Conservation (phyloP, 2,797 vertebrate genomes). For the Hephaestus fuliginosus region DNA sequence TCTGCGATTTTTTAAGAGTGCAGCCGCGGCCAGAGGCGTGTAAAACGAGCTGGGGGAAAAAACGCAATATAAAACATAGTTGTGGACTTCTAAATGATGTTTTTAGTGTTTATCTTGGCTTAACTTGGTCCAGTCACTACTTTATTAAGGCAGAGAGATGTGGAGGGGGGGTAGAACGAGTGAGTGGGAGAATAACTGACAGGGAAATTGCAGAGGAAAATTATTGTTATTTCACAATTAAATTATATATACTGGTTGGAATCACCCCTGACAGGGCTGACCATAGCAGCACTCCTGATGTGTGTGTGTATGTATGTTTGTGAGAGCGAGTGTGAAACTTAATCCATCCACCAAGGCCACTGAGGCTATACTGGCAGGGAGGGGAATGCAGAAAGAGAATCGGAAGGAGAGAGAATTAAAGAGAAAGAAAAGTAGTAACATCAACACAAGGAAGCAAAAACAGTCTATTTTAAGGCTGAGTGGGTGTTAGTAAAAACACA, state of each 20-base stretch:
- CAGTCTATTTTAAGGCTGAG: slow-evolving; percentile 75
- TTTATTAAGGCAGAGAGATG: slow-evolving; percentile 72
- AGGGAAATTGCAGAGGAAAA: slow-evolving; percentile 80
- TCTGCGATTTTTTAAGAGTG: slow-evolving; percentile 22
- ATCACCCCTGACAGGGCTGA: slow-evolving; percentile 81
- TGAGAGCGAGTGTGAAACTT: slow-evolving; percentile 75
- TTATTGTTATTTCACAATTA: slow-evolving; percentile 86
- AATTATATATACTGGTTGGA: slow-evolving; percentile 83
- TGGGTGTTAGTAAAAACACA: slow-evolving; percentile 78
- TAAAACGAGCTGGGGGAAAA: slow-evolving; percentile 51
- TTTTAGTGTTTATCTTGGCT: slow-evolving; percentile 77
- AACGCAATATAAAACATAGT: slow-evolving; percentile 64
- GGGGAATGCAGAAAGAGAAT: slow-evolving; percentile 61
- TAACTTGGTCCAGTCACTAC: slow-evolving; percentile 54
- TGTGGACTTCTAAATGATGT: slow-evolving; percentile 75
- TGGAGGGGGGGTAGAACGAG: slow-evolving; percentile 31
- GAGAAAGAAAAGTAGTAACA: slow-evolving; percentile 70
- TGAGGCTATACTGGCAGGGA: slow-evolving; percentile 74
- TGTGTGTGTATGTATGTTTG: slow-evolving; percentile 43
- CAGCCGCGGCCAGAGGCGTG: slow-evolving; percentile 42
- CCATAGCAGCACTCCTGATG: slow-evolving; percentile 58
- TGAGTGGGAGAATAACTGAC: slow-evolving; percentile 77
- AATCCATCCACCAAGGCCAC: slow-evolving; percentile 77
- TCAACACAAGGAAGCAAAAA: slow-evolving; percentile 69
- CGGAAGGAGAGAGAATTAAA: slow-evolving; percentile 72